phyloP scores from a whole-genome alignment of 2,797 vertebrate species.

The Alectoris magna region DNA sequence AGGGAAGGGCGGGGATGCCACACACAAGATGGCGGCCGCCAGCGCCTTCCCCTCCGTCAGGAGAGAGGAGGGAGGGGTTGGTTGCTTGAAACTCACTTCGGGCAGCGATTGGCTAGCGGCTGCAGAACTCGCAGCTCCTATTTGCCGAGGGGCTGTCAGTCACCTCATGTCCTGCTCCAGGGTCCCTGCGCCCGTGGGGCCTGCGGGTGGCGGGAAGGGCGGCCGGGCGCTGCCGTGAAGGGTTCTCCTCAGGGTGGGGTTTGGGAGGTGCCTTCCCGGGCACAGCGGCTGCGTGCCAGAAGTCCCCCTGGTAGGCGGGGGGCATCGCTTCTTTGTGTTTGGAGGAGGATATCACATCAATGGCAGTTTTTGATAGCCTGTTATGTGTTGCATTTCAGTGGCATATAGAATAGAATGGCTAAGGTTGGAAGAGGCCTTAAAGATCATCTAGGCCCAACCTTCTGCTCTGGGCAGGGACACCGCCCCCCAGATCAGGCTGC shows the following conservation, averaged over 20 bases:
- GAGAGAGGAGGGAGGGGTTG: neutral
- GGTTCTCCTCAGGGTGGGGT: no score
- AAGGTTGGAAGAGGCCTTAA: no score
- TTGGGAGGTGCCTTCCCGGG: no score
- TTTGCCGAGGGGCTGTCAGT: conserved; percentile 40
- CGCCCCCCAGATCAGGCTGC: no score
- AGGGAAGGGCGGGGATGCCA: conserved; percentile 35
- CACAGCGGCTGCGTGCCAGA: neutral
- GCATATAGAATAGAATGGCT: no score
- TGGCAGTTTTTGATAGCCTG: neutral
- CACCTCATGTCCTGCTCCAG: fast-evolving
- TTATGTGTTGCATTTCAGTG: neutral
- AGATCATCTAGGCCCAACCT: no score
- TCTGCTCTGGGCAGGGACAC: no score
- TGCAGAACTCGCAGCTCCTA: neutral
- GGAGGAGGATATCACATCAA: neutral
- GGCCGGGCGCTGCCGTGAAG: neutral
- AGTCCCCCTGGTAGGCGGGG: neutral
- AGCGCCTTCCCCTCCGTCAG: neutral
- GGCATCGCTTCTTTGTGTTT: neutral
- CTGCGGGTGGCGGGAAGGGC: neutral
- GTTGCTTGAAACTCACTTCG: fast-evolving
- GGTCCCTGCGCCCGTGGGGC: neutral
- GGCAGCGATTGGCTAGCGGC: conserved; percentile 44
- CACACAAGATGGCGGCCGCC: conserved; percentile 72